Evolutionary conservation across 2,113 vertebrate genomes (phyloP), one percentile per base, ranked within the genome.

Genomic region (Clupea harengus): DNA sequence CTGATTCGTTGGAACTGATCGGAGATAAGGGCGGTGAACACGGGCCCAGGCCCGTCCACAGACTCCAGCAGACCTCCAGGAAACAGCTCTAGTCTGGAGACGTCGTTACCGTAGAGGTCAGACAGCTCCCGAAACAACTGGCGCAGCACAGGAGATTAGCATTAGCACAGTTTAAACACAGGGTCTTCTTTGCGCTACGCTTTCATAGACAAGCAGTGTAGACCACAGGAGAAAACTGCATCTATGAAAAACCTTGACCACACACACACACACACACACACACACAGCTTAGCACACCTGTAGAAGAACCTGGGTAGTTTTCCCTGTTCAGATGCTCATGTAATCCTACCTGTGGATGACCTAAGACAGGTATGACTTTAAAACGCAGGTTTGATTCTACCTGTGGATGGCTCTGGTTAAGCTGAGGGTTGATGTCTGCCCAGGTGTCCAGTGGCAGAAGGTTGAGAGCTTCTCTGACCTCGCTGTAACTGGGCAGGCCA

Each of bases 1-100:
- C 98, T 95, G 81, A 99, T 93, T 28, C 97, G 96, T 86, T 95
- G 89, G 90, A 99, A 98, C 94, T 99, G 98, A 64, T 97, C 95
- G 20, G 96, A 83, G 82, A 98, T 93, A 32, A 99, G 97, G 84
- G 94, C 5, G 0, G 92, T 93, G 91, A 98, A 96, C 83, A 99
- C 95, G 39, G 90, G 92, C n/a, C 95, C 95, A 0, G 95, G 94
- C 75, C 89, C 88, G 0, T 93, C 45, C 0, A 92, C 0, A 39
- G 90, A 92, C 90, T 99, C 97, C 84, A 98, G 84, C 85, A 99
- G 92, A 3, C 95, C 96, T 72, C 98, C 98, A 0, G 95, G 95
- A 83, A 98, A 96, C 83, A 99, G 88, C 91, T 99, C 98, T 88
- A 99, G 92, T 81, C 83, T 91, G 22, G 94, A 95, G 0, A 92